Evolutionary conservation across 1,140 invertebrate species (phyloP), one percentile per base, ranked within the genome.

Genomic region (Hyles vespertilio): DNA sequence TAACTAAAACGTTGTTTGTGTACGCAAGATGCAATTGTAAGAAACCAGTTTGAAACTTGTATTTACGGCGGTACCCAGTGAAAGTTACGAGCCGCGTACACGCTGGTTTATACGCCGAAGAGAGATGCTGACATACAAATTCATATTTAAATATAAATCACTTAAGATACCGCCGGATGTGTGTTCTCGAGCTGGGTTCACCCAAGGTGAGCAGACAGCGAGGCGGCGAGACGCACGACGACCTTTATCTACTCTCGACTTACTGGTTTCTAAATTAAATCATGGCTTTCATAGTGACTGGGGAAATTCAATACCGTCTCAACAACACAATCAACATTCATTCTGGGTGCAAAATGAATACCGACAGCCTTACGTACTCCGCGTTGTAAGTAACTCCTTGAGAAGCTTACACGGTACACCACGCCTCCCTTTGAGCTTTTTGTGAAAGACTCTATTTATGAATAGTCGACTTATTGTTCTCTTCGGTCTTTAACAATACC

Each of bases 141-240:
- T 68, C 65, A 76, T 71, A 72, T 74, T 72, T 68, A 70, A 67
- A 74, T 73, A 67, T 67, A 63, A 72, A 72, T 72, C 59, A 70
- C 54, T 67, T 40, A 40, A 40, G 74, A 77, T 64, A 66, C 55
- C 54, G 57, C 67, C 72, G 74, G 74, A 77, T 75, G 67, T 75
- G 51, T 63, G 45, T 54, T 63, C 56, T 59, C 57, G 58, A 58
- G 55, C 64, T 67, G 73, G 67, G 64, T 67, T 72, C 69, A 70
- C 69, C 74, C 83, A 81, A 83, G 79, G 75, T 77, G 74, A 82
- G 75, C 77, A 87, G 84, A 87, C 81, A 72, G 80, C 81, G 77
- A 69, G 83, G 83, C 83, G 83, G 67, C 81, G 70, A 61, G 68
- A 73, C 72, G 65, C 67, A 51, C 65, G 63, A 56, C 74, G 74